Conservation (phyloP, 2,888 invertebrate species). For the Gastracanthus pulcherrimus region DNA sequence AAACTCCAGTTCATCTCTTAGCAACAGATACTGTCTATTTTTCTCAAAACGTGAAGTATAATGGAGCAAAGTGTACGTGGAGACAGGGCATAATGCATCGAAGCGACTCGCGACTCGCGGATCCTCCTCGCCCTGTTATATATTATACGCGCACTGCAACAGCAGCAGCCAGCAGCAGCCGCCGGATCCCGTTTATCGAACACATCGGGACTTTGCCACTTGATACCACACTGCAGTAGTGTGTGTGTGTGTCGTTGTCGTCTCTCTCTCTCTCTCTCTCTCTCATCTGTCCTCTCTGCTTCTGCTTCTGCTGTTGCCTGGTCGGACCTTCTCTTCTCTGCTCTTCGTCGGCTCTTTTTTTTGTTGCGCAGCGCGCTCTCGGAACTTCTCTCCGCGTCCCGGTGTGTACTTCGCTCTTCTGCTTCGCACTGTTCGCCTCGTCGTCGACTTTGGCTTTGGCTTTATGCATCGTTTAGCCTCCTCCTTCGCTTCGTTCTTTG, state of each 20-base stretch:
- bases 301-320: not conserved
- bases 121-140: not conserved
- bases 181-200: constrained; percentile 52
- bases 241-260: not conserved
- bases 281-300: not conserved
- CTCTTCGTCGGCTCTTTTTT: too few relatives aligned
- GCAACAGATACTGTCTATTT: too few relatives aligned
- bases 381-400: too few relatives aligned
- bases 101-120: too few relatives aligned
- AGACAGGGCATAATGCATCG: too few relatives aligned
- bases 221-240: constrained; percentile 32
- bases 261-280: not conserved
- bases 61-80: too few relatives aligned
- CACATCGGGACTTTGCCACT: constrained; percentile 39
- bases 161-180: not conserved
- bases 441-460: constrained; percentile 4
- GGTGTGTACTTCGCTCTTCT: not conserved
- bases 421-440: constrained; percentile 25
- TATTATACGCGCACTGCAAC: not conserved
- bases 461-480: not conserved
- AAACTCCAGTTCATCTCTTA: too few relatives aligned
- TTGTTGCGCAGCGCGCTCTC: too few relatives aligned
- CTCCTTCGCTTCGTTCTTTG: too few relatives aligned
- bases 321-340: not conserved
- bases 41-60: too few relatives aligned